Evolutionary conservation across 1,140 invertebrate species (phyloP).

Genomic region (Ostrea denselamellosa): DNA sequence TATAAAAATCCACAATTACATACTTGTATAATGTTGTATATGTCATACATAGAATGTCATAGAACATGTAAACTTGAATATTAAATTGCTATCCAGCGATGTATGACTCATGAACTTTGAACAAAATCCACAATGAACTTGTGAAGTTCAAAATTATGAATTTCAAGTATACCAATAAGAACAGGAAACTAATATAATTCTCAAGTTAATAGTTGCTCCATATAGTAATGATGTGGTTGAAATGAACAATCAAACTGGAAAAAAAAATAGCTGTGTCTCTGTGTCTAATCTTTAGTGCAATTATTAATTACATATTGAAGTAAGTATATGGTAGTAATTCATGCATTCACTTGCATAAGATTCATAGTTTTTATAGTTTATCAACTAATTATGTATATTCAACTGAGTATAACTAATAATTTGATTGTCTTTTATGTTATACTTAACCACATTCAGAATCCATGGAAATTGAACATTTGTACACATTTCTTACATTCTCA

Average conservation of each 20-base stretch:
- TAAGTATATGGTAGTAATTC: too few relatives aligned
- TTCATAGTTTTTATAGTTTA: too few relatives aligned
- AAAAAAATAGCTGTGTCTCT: not conserved
- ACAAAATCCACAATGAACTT: not conserved
- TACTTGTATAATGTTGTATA: too few relatives aligned
- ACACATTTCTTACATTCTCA: too few relatives aligned
- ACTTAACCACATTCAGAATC: too few relatives aligned
- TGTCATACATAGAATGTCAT: too few relatives aligned
- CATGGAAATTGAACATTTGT: too few relatives aligned
- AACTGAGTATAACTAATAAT: too few relatives aligned
- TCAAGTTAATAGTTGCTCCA: not conserved
- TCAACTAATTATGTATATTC: too few relatives aligned
- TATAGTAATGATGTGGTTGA: not conserved
- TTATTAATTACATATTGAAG: not conserved
- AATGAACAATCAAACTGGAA: not conserved
- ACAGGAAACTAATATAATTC: not conserved
- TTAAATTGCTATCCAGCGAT: not conserved
- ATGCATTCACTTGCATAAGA: too few relatives aligned
- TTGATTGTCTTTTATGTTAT: too few relatives aligned
- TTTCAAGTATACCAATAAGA: not conserved
- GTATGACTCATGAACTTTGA: not conserved
- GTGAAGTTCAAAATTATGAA: not conserved
- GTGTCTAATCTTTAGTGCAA: not conserved
- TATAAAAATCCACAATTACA: too few relatives aligned
- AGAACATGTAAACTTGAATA: not conserved